A percentile compares a stretch with the other conserved stretches of the same genome.
These are phyloP conservation scores for Reinhardtius hippoglossoides DNA, from an alignment of 2,113 vertebrate species.

Conservation along the genomic window DNA sequence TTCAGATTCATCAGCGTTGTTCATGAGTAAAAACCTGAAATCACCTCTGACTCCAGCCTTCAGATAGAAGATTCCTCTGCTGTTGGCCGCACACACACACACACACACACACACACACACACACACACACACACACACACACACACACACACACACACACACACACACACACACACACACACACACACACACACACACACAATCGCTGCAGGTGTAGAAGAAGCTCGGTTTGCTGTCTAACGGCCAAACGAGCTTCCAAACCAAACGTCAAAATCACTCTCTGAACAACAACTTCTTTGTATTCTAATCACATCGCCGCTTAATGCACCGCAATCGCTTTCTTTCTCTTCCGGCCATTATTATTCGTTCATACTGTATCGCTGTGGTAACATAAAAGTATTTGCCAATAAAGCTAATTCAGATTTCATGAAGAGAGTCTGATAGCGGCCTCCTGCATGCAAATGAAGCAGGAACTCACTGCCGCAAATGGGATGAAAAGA, in stretches of 20 bases:
- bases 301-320: neutral
- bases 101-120: constrained; percentile 7
- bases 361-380: neutral
- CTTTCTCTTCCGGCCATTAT: neutral
- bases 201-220: neutral
- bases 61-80: constrained; percentile 7
- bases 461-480: constrained; percentile 28
- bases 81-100: neutral
- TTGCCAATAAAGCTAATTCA: neutral
- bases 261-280: neutral
- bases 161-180: neutral
- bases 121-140: constrained; percentile 6
- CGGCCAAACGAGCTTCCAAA: neutral
- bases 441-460: constrained; percentile 19
- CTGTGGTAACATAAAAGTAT: neutral
- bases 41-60: constrained; percentile 28
- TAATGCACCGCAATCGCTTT: neutral
- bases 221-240: neutral
- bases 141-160: neutral
- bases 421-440: neutral
- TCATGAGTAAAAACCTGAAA: constrained; percentile 41
- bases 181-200: constrained; percentile 26
- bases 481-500: constrained; percentile 24
- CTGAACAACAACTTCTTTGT: neutral
- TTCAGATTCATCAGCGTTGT: constrained; percentile 30